Conservation (phyloP, 92 coral and sea anemone genomes). For the Umimayanthus chanpuru region DNA sequence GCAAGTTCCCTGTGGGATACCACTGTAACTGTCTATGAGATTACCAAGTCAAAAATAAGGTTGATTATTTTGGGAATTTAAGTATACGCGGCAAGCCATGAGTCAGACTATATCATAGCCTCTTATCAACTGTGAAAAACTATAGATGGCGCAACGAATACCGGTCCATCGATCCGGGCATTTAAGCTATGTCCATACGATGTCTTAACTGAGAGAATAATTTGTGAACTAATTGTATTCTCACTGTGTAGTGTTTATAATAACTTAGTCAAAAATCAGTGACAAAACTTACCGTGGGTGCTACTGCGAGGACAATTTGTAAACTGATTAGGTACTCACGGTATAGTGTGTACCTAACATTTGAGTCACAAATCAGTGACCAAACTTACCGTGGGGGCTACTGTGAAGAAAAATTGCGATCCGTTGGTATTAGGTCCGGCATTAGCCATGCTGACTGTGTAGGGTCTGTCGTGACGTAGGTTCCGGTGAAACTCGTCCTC, state of each 20-base stretch:
- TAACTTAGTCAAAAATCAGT: not conserved
- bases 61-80: too few species aligned
- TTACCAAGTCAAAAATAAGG: too few species aligned
- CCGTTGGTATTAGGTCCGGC: constrained; percentile 98
- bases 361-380: not conserved
- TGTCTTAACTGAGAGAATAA: constrained; percentile 62
- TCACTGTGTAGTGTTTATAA: not conserved
- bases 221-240: constrained; percentile 76
- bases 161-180: too few species aligned
- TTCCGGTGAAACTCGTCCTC: constrained; percentile 97
- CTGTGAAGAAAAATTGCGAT: constrained; percentile 93
- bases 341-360: not conserved
- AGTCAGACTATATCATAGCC: too few species aligned
- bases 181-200: not conserved
- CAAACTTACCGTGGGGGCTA: constrained; percentile 76
- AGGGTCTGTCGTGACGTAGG: constrained; percentile 92
- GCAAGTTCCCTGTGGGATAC: too few species aligned
- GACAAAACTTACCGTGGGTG: constrained; percentile 72
- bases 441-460: constrained; percentile 98
- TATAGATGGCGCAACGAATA: too few species aligned
- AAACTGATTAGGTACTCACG: constrained; percentile 84
- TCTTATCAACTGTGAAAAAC: too few species aligned
- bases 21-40: too few species aligned
- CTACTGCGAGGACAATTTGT: constrained; percentile 79
- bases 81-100: too few species aligned